Evolutionary conservation across 2,888 invertebrate genomes (phyloP), one percentile per base, ranked within the genome.

Genomic region (Diaphora mendica): DNA sequence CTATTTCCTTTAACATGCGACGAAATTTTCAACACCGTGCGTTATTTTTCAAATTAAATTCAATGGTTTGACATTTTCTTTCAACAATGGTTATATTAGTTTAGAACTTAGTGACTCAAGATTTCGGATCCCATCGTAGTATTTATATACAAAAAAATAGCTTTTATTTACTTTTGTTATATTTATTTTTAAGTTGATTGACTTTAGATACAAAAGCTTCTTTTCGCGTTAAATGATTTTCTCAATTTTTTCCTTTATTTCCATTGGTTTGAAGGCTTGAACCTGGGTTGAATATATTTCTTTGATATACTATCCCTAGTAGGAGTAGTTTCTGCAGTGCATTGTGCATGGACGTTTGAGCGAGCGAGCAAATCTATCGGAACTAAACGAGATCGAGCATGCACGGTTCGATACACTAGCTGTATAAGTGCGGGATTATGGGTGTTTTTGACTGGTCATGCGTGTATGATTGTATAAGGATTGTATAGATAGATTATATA

Each of bases 301-400:
- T 90, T 90, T 90, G 89, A 89, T 88, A 86, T 88, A 90, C 90
- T 91, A 92, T 92, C 92, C 91, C 91, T 87, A 79, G 77, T 81
- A 82, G 88, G 84, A 85, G 85, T 87, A 88, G 90, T 90, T 90
- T 91, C 87, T 86, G 82, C 82, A 85, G 78, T 89, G 91, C 91
- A 93, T 91, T 89, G 91, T 91, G 87, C 90, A 89, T 87, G 71
- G 87, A 90, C 87, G 79, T 82, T 78, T 82, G 78, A 87, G 83
- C 83, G 81, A 81, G 76, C 71, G 77, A 82, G 80, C 81, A 90
- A 90, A 91, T 91, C 89, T 90, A 91, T 89, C 83, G 90, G 88
- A 91, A 91, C 87, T 87, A 90, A 88, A 86, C 82, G 82, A 83
- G 83, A 84, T 82, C 72, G 72, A 66, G 73, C 42, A 67, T 68